phyloP scores from a whole-genome alignment of 2,888 invertebrate species.

The Laspeyria flexula region DNA sequence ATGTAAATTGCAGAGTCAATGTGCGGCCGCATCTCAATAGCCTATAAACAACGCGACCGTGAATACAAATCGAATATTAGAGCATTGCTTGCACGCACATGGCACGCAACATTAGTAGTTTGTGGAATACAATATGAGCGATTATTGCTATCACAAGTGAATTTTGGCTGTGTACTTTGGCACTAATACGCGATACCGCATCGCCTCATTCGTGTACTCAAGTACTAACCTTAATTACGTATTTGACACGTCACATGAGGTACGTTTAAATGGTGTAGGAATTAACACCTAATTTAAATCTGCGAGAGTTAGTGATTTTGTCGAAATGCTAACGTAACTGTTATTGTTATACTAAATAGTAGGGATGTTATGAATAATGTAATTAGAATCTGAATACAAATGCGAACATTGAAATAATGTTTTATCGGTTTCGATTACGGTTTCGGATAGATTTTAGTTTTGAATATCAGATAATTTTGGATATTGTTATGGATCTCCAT shows the following conservation, averaged over 20 bases:
- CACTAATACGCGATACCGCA: constrained; percentile 36
- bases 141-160: constrained; percentile 60
- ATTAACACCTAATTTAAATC: constrained; percentile 41
- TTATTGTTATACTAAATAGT: constrained; percentile 3
- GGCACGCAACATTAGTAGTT: constrained; percentile 67
- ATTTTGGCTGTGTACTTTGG: constrained; percentile 53
- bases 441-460: too few species aligned
- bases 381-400: too few species aligned
- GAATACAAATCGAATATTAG: constrained; percentile 85
- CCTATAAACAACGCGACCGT: constrained; percentile 80
- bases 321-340: too few species aligned
- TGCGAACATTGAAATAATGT: too few species aligned
- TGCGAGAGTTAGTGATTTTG: constrained; percentile 14
- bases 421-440: too few species aligned
- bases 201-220: constrained; percentile 21
- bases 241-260: constrained; percentile 45
- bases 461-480: too few species aligned
- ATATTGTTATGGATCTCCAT: too few species aligned
- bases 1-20: constrained; percentile 77
- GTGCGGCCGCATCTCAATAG: constrained; percentile 78
- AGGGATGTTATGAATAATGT: too few species aligned
- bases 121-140: constrained; percentile 57
- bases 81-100: constrained; percentile 61
- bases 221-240: constrained; percentile 50
- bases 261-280: constrained; percentile 35